phyloP scores from a whole-genome alignment of 2,888 invertebrate genomes.

The Drosophila sordidula region DNA sequence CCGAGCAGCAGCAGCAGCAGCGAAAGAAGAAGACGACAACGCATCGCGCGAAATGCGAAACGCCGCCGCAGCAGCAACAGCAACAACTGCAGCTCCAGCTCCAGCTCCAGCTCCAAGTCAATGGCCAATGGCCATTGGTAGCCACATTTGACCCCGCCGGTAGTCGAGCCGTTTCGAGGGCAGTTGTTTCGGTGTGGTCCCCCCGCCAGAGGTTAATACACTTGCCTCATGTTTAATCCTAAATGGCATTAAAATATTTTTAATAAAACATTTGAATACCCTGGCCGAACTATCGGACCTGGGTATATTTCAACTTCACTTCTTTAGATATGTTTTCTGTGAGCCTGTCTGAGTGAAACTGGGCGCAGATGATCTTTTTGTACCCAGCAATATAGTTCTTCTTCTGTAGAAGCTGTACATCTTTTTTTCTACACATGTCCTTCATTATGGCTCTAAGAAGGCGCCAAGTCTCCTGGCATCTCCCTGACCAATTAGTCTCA shows the following conservation, averaged over 20 bases:
- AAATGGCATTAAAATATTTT: constrained; percentile 80
- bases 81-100: constrained; percentile 11
- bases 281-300: neutral
- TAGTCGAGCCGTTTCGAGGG: constrained; percentile 40
- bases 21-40: constrained; percentile 21
- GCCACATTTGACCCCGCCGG: constrained; percentile 53
- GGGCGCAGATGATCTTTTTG: too few relatives aligned
- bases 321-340: too few relatives aligned
- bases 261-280: constrained; percentile 67
- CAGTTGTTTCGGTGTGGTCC: constrained; percentile 56
- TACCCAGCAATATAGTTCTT: too few relatives aligned
- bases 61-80: constrained; percentile 39
- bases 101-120: constrained; percentile 31
- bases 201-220: constrained; percentile 65
- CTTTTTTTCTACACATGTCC: too few relatives aligned
- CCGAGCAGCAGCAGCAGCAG: constrained; percentile 12
- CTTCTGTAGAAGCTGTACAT: too few relatives aligned
- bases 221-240: constrained; percentile 76
- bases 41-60: constrained; percentile 73
- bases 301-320: neutral
- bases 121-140: constrained; percentile 36
- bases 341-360: too few relatives aligned
- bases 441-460: too few relatives aligned
- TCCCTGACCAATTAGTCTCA: too few relatives aligned
- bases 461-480: too few relatives aligned